Evolutionary conservation across 53 echinoderm and acorn worm genomes (phyloP).

Genomic region (Temnopleurus reevesii): DNA sequence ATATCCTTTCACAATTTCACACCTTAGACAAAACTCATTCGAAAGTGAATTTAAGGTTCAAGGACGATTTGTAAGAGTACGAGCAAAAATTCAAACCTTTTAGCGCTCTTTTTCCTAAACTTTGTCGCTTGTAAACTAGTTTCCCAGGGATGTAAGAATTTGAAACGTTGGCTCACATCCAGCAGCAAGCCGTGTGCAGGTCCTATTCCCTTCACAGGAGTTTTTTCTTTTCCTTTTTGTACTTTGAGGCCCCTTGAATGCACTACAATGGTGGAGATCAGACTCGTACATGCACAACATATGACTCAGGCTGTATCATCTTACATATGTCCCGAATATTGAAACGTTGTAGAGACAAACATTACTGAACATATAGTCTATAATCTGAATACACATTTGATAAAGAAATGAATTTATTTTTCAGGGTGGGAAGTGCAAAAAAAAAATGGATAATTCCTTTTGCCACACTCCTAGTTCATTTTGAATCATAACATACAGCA

Average conservation of each 20-base stretch:
- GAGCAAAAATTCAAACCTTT: not conserved
- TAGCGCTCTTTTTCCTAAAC: not conserved
- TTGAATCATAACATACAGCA: too few relatives aligned
- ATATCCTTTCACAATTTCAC: not conserved
- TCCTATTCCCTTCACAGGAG: too few relatives aligned
- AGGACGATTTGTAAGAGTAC: not conserved
- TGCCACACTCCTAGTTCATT: too few relatives aligned
- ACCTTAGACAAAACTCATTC: not conserved
- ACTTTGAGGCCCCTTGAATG: not conserved
- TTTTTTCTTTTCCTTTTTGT: too few relatives aligned
- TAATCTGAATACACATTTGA: too few relatives aligned
- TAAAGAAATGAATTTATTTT: too few relatives aligned
- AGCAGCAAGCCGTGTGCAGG: too few relatives aligned
- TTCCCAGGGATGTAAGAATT: slow-evolving; percentile 24
- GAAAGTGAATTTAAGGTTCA: not conserved
- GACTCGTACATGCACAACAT: slow-evolving; percentile 24
- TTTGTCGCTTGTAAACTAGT: slow-evolving; percentile 19
- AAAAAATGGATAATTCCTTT: too few relatives aligned
- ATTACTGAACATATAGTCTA: too few relatives aligned
- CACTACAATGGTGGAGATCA: not conserved
- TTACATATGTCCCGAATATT: too few relatives aligned
- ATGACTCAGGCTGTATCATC: slow-evolving; percentile 1
- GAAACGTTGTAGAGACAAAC: too few relatives aligned
- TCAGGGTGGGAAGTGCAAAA: too few relatives aligned
- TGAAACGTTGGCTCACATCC: not conserved